phyloP scores from a whole-genome alignment of 2,888 invertebrate species.

The Dastarcus helophoroides region DNA sequence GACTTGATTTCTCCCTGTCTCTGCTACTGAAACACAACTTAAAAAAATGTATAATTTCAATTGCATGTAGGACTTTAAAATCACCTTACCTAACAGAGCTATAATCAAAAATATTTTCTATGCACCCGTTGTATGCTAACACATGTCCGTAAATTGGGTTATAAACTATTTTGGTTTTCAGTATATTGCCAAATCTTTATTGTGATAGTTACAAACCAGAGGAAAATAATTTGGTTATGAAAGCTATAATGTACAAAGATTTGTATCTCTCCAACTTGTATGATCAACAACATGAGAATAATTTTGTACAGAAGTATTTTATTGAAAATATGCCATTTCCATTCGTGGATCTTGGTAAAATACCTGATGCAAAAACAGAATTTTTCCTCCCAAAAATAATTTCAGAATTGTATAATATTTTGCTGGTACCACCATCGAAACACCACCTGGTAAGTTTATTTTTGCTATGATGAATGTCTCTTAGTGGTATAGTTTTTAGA shows the following conservation, averaged over 20 bases:
- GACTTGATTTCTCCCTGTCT: no score
- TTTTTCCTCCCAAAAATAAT: slow-evolving; percentile 47
- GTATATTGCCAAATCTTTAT: slow-evolving; percentile 39
- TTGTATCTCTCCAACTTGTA: slow-evolving; percentile 26
- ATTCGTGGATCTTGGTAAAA: slow-evolving; percentile 31
- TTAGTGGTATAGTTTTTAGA: slow-evolving; percentile 31
- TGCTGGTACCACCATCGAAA: slow-evolving; percentile 54
- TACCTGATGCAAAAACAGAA: slow-evolving; percentile 32
- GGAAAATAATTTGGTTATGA: slow-evolving; percentile 43
- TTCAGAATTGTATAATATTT: slow-evolving; percentile 37
- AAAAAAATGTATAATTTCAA: no score
- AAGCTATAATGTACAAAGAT: slow-evolving; percentile 37
- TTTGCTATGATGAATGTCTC: no score
- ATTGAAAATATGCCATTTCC: slow-evolving; percentile 43
- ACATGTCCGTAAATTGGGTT: no score
- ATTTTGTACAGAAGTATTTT: slow-evolving; percentile 35
- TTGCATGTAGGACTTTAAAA: no score
- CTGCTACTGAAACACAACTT: no score
- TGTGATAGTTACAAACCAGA: slow-evolving; percentile 38
- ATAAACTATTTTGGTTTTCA: slow-evolving; percentile 29
- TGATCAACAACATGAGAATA: slow-evolving; percentile 18
- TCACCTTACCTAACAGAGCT: no score
- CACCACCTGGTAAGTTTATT: slow-evolving; percentile 50
- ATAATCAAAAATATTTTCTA: no score
- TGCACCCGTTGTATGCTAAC: no score